Conservation (phyloP, 2,113 vertebrate species). For the Brachypteracias leptosomus region DNA sequence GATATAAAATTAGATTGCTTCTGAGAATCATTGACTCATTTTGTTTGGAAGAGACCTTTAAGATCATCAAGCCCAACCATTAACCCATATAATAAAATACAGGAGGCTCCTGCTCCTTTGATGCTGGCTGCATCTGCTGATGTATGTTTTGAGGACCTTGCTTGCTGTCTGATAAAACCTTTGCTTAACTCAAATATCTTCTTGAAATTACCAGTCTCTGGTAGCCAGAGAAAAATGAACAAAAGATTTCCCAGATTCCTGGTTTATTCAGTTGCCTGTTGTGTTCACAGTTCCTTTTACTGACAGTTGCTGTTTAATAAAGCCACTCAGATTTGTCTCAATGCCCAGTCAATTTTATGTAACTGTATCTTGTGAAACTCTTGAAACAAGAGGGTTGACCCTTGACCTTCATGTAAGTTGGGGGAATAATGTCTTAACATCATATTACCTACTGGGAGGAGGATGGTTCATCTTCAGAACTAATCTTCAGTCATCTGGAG, state of each 20-base stretch:
- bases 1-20: background rate
- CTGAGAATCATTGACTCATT: background rate
- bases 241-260: background rate
- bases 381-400: constrained; percentile 1
- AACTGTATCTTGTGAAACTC: background rate
- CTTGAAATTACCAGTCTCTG: background rate
- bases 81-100: background rate
- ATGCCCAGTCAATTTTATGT: background rate
- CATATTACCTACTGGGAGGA: background rate
- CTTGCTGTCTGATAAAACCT: background rate
- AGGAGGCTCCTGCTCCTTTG: background rate
- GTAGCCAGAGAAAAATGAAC: background rate
- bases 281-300: background rate
- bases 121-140: background rate
- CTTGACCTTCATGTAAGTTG: background rate
- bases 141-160: background rate
- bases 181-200: background rate
- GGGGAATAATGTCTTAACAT: background rate
- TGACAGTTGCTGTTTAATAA: background rate
- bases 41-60: background rate
- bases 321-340: background rate
- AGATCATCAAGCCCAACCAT: background rate
- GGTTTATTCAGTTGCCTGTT: background rate
- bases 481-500: background rate
- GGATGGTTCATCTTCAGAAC: background rate